These are phyloP conservation scores for Drosophila austrosaltans DNA, from an alignment of 2,888 invertebrate species.

Conservation along the genomic window DNA sequence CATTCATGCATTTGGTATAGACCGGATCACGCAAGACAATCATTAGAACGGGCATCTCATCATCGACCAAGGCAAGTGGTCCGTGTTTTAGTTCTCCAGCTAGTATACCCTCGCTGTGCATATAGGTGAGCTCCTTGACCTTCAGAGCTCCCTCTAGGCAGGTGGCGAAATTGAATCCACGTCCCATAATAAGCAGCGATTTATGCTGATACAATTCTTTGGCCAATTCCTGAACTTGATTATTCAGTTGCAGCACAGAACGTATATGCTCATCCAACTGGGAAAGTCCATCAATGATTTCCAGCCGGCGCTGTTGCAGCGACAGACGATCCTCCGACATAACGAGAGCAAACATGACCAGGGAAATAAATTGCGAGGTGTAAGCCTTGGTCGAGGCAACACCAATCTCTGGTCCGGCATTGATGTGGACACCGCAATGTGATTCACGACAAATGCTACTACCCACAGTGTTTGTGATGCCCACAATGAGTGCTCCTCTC, in stretches of 20 bases:
- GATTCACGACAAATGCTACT: constrained; percentile 99
- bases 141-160: constrained; percentile 98
- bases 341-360: constrained; percentile 99
- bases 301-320: constrained; percentile 91
- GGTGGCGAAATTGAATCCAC: constrained; percentile 99
- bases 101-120: constrained; percentile 99
- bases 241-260: constrained; percentile 93
- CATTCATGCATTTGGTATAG: constrained; percentile 98
- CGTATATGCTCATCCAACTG: constrained; percentile 94
- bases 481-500: constrained; percentile 97
- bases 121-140: constrained; percentile 99
- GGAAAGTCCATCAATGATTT: constrained; percentile 94
- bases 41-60: constrained; percentile 99
- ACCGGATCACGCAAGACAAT: constrained; percentile 97
- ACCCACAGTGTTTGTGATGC: constrained; percentile 99
- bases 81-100: constrained; percentile 99
- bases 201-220: constrained; percentile 97
- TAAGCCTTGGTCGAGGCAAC: constrained; percentile 99
- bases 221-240: constrained; percentile 93
- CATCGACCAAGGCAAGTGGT: constrained; percentile 97
- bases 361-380: constrained; percentile 98
- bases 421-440: constrained; percentile 99
- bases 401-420: constrained; percentile 99
- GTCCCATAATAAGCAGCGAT: constrained; percentile 98
- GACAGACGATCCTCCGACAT: constrained; percentile 99